These are phyloP conservation scores for Halictus quadricinctus DNA, from an alignment of 2,888 invertebrate species.

Conservation along the genomic window DNA sequence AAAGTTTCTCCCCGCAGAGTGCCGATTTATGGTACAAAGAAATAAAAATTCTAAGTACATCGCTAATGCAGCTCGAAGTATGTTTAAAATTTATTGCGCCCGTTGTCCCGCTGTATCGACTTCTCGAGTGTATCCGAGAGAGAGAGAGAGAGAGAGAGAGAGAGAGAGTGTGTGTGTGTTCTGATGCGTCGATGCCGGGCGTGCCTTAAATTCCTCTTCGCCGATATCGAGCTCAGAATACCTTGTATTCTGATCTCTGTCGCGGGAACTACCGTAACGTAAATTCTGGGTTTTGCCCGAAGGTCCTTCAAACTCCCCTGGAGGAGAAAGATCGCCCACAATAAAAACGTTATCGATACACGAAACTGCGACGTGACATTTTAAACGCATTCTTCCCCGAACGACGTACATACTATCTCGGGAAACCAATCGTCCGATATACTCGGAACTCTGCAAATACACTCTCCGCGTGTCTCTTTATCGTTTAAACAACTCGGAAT, in stretches of 20 bases:
- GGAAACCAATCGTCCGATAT: neutral
- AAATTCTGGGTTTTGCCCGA: neutral
- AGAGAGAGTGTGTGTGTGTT: neutral
- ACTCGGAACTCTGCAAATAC: neutral
- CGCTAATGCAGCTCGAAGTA: neutral
- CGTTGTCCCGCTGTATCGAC: slow-evolving; percentile 9
- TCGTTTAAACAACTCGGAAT: neutral
- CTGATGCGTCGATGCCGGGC: neutral
- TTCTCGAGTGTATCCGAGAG: neutral
- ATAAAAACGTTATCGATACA: slow-evolving; percentile 5
- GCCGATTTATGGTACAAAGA: neutral
- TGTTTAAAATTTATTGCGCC: slow-evolving; percentile 9
- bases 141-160: neutral
- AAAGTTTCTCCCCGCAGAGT: neutral
- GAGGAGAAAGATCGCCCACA: neutral
- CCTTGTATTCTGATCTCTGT: neutral
- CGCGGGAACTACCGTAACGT: neutral
- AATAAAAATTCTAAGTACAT: neutral
- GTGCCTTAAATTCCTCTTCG: neutral
- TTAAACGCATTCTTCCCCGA: neutral
- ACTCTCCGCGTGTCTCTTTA: neutral
- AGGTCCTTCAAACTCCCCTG: neutral
- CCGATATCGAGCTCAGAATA: slow-evolving; percentile 12
- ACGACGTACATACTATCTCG: neutral
- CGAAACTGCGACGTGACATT: neutral